phyloP scores from a whole-genome alignment of 1,140 invertebrate species.

The Macrobrachium rosenbergii region DNA sequence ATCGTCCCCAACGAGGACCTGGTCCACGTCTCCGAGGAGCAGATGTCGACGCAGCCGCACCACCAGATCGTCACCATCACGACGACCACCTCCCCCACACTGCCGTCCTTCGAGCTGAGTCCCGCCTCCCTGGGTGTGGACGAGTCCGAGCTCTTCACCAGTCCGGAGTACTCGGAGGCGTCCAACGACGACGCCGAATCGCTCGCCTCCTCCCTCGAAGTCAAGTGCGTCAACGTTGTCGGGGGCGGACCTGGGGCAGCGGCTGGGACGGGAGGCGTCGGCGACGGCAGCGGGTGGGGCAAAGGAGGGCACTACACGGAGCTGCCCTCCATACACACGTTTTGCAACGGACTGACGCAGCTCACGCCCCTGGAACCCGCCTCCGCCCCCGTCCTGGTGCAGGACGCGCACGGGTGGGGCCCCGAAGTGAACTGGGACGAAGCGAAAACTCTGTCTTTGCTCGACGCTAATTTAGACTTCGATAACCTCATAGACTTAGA shows the following conservation, averaged over 20 bases:
- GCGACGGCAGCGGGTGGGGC: slow-evolving; percentile 38
- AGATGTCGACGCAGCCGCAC: slow-evolving; percentile 2
- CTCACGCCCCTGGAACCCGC: slow-evolving; percentile 55
- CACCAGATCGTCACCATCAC: slow-evolving; percentile 41
- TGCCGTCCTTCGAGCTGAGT: slow-evolving; percentile 65
- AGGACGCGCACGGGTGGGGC: slow-evolving; percentile 60
- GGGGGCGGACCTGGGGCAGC: too few relatives aligned
- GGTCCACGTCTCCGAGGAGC: background rate
- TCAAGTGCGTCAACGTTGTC: background rate
- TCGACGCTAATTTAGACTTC: slow-evolving; percentile 66
- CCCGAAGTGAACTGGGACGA: slow-evolving; percentile 65
- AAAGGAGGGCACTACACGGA: slow-evolving; percentile 29
- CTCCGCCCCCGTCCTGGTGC: slow-evolving; percentile 57
- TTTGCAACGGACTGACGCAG: slow-evolving; percentile 46
- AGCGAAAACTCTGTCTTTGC: slow-evolving; percentile 56
- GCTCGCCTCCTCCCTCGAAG: slow-evolving; percentile 56
- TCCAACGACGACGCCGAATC: slow-evolving; percentile 64
- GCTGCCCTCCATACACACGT: slow-evolving; percentile 46
- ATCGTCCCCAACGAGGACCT: too few relatives aligned
- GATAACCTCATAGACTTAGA: slow-evolving; percentile 67
- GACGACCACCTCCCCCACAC: slow-evolving; percentile 19
- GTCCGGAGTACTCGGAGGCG: slow-evolving; percentile 64
- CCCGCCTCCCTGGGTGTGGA: slow-evolving; percentile 61
- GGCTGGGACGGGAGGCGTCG: background rate
- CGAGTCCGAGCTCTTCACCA: slow-evolving; percentile 63